Base-by-base conservation (phyloP, 2,797 vertebrate genomes). In the Sparidentex hasta region DNA sequence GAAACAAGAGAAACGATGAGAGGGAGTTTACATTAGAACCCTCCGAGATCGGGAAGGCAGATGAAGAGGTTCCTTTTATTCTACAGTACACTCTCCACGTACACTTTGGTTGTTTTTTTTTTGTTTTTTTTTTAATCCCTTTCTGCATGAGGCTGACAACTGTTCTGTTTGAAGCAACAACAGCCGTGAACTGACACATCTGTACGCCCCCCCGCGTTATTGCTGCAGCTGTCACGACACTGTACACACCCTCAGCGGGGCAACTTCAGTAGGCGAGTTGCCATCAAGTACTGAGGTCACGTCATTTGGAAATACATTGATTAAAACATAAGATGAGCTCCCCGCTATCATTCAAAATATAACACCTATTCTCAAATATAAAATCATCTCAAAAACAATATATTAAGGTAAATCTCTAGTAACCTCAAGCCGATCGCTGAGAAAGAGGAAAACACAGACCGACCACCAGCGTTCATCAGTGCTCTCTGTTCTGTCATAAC, bases 91-190 rank as follows among this genome's bases (percentile, higher is more conserved):
- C 85, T 79, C 79, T 83, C 74, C 74, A 87, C 70, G 62, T 74
- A 91, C 64, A 87, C 91, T 94, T 94, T 92, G 92, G 88, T 93
- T 86, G 83, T 65, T 87, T 86, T 70, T 29, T 29, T 29, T 1
- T 29, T 29, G 3, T 29, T 76, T 84, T 66, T 76, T 77, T 74
- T n/a, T n/a, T n/a, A n/a, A n/a, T n/a, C 66, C 84, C 81, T 83
- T 88, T 81, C 81, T 78, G 72, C 81, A 71, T 20, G 23, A 91
- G 62, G 74, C 86, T 63, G 71, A 84, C 61, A 74, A 66, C 52
- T 46, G 51, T 47, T 86, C 65, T 73, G 70, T 71, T 80, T 65
- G 65, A 78, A 81, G 62, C 70, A 88, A 86, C 74, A 74, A 68
- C 82, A 84, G 86, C 79, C 59, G 61, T 57, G 27, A 77, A 57